These are phyloP conservation scores for Romanogobio albipinnatus DNA, from an alignment of 2,113 vertebrate genomes.

Conservation along the genomic window DNA sequence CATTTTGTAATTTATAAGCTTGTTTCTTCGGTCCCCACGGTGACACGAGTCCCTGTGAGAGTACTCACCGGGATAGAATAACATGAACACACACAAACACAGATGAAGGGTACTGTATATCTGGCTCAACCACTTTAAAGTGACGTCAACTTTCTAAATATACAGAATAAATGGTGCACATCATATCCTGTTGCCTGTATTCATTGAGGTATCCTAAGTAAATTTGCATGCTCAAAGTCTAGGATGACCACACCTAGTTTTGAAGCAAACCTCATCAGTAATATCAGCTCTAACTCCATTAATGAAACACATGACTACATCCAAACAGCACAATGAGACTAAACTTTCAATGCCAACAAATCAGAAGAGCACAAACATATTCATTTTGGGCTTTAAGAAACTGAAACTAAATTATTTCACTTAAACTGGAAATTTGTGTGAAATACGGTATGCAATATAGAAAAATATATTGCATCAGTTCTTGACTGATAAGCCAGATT, in stretches of 20 bases:
- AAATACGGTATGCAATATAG: too few species aligned
- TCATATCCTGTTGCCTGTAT: neutral
- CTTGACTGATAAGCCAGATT: neutral
- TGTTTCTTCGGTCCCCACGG: too few species aligned
- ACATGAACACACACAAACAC: neutral
- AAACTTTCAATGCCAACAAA: conserved; percentile 3
- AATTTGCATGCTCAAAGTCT: conserved; percentile 3
- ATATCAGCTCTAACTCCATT: neutral
- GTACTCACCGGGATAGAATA: too few species aligned
- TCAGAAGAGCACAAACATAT: neutral
- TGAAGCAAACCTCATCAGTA: neutral
- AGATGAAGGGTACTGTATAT: neutral
- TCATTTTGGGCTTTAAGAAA: neutral
- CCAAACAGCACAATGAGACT: neutral
- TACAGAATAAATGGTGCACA: neutral
- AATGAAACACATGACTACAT: neutral
- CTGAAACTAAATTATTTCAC: neutral
- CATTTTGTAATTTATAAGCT: too few species aligned
- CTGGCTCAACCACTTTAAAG: conserved; percentile 4
- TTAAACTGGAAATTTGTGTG: neutral
- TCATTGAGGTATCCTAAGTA: neutral
- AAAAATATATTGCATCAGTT: neutral
- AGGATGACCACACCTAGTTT: neutral
- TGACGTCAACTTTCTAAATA: neutral
- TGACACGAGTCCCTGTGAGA: too few species aligned